phyloP scores from a whole-genome alignment of 1,140 invertebrate species.

The Eueides isabella region DNA sequence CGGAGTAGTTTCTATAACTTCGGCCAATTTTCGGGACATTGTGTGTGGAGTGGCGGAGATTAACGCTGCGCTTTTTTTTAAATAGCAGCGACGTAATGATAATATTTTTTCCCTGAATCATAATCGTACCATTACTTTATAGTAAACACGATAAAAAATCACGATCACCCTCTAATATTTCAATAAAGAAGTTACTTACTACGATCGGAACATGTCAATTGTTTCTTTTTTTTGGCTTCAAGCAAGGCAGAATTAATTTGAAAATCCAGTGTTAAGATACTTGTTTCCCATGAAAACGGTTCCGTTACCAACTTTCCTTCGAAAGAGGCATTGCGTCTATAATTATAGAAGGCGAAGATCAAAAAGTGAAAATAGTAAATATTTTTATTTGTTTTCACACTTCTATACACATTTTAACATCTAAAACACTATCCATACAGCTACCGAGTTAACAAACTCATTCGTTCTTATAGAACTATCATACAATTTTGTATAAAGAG shows the following conservation, averaged over 20 bases:
- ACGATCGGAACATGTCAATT: background rate
- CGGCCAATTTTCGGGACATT: background rate
- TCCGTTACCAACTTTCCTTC: background rate
- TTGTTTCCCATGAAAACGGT: too few relatives aligned
- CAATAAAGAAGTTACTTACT: too few relatives aligned
- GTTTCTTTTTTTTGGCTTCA: background rate
- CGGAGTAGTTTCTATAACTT: background rate
- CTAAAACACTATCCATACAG: too few relatives aligned
- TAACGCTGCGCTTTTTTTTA: background rate
- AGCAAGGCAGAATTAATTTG: too few relatives aligned
- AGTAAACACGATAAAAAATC: too few relatives aligned
- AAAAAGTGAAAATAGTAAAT: background rate
- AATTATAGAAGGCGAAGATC: too few relatives aligned
- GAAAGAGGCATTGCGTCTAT: background rate
- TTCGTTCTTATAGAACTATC: background rate
- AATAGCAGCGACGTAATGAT: background rate
- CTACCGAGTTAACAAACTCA: background rate
- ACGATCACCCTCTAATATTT: too few relatives aligned
- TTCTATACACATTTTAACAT: too few relatives aligned
- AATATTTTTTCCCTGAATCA: background rate
- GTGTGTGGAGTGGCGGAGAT: background rate
- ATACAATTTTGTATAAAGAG: constrained; percentile 10
- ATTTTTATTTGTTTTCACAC: too few relatives aligned
- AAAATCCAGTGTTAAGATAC: background rate
- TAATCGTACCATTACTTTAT: background rate